A percentile compares a stretch with the other conserved stretches of the same genome.
Evolutionary conservation across 2,797 vertebrate species (phyloP).

Genomic region (Psittacula derbiana): DNA sequence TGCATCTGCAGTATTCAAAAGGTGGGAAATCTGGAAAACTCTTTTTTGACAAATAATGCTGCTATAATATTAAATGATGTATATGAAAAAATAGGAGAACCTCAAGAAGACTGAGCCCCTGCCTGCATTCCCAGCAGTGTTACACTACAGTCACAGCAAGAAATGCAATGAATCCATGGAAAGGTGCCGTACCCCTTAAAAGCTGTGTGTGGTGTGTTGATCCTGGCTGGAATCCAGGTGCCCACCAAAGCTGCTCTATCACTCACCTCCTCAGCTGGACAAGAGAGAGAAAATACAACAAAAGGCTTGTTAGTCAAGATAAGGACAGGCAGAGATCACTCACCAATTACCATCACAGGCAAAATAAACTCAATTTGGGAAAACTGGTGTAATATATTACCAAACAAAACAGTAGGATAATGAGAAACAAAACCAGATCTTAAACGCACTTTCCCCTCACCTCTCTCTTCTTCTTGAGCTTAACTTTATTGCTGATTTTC

Average conservation of each 20-base stretch:
- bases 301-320: not conserved
- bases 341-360: not conserved
- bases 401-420: not conserved
- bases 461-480: not conserved
- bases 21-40: not conserved
- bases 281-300: not conserved
- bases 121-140: not conserved
- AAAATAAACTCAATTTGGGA: not conserved
- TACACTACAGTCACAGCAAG: not conserved
- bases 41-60: not conserved
- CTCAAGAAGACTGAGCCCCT: not conserved
- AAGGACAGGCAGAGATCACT: not conserved
- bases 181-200: not conserved
- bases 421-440: not conserved
- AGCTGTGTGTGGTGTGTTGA: not conserved
- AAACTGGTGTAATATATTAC: not conserved
- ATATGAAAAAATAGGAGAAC: not conserved
- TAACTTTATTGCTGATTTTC: not conserved
- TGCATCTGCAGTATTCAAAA: not conserved
- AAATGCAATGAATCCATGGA: accelerated
- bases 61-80: not conserved
- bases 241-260: not conserved
- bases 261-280: not conserved
- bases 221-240: not conserved
- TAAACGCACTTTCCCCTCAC: not conserved